A percentile compares a stretch with the other conserved stretches of the same genome.
phyloP scores from a whole-genome alignment of 2,113 vertebrate genomes.

The Callorhinus ursinus region DNA sequence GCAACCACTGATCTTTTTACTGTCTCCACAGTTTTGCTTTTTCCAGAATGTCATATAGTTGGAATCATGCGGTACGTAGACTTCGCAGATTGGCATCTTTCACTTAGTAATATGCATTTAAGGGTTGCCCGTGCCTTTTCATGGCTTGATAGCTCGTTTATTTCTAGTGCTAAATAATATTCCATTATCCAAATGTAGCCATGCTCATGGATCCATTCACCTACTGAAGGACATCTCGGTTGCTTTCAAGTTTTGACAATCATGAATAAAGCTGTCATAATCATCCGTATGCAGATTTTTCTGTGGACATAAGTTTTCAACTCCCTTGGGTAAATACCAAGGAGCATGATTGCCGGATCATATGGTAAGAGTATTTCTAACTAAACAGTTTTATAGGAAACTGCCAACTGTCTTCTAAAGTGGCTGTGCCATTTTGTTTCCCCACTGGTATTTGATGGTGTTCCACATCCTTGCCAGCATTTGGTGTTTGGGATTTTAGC shows the following conservation, averaged over 20 bases:
- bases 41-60: not conserved
- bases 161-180: not conserved
- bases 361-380: not conserved
- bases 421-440: too few species aligned
- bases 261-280: not conserved
- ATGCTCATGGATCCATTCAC: not conserved
- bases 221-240: not conserved
- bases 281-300: not conserved
- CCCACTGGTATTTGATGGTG: not conserved
- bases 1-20: not conserved
- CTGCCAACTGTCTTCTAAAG: not conserved
- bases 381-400: not conserved
- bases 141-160: not conserved
- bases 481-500: not conserved
- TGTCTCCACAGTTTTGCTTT: not conserved
- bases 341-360: not conserved
- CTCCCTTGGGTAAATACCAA: not conserved
- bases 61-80: not conserved
- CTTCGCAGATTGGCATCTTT: not conserved
- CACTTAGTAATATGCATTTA: not conserved
- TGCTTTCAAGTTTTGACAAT: not conserved
- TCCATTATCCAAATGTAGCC: not conserved
- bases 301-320: not conserved
- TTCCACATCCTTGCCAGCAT: not conserved
- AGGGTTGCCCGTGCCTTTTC: not conserved